Base-by-base conservation (phyloP, 2,113 vertebrate genomes). In the Malurus alboscapulatus region DNA sequence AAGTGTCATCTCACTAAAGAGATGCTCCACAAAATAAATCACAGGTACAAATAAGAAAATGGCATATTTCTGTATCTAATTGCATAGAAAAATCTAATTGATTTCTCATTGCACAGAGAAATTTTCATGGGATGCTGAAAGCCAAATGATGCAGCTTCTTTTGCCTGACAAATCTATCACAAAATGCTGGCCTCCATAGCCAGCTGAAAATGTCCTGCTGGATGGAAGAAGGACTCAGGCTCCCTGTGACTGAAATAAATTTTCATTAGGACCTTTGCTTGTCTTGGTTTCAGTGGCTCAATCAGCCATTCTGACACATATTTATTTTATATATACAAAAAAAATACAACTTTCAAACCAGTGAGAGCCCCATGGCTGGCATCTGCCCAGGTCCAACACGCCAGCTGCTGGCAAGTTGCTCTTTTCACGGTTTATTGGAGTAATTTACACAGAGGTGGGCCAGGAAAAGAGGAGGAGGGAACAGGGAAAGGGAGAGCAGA, bases 391-490 rank as follows among this genome's bases (percentile, higher is more conserved):
- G 47, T 72, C 81, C 90, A 50, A 42, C 0, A 1, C 95, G 90
- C 79, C 91, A 94, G 38, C 73, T 84, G 74, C 86, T 83, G 91
- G 81, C 72, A 86, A 84, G 61, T 40, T 92, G 65, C 38, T 95
- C 82, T 92, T 94, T 89, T 87, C 84, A 47, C 88, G 87, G 78
- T 61, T 92, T 93, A 65, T 63, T 90, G 54, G 51, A 90, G 61
- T 72, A 57, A 86, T 32, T 50, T 54, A 86, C 42, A 75, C 36
- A n/a, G 13, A 63, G 66, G 76, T 87, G 84, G 92, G 89, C 81
- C 67, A 72, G 78, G 45, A 65, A 47, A 67, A 87, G 45, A 74
- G 36, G 24, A 82, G 45, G 20, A 72, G 38, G 34, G 75, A 73
- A 55, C 2, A 7, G 57, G 29, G 42, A 71, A 54, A 40, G 10